Conservation (phyloP, 2,113 vertebrate genomes). For the Heterotis niloticus region DNA sequence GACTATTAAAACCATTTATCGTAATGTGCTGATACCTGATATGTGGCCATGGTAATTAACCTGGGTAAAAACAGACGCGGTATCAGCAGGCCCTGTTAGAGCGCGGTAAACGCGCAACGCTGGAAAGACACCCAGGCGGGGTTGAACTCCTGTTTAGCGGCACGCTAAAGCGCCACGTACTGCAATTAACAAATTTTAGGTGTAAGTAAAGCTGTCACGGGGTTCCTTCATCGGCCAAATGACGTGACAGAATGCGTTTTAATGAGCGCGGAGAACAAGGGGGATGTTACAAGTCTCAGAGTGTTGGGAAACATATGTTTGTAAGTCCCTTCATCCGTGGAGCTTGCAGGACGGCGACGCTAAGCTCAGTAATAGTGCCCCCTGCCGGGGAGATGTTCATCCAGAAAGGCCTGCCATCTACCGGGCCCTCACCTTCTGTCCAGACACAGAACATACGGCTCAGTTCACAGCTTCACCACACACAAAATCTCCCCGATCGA, state of each 20-base stretch:
- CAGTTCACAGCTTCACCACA: neutral
- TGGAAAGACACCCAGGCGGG: neutral
- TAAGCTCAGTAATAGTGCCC: neutral
- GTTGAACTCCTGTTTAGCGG: neutral
- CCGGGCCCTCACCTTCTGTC: neutral
- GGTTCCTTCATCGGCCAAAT: neutral
- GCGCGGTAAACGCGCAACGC: no score
- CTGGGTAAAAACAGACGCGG: neutral
- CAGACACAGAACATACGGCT: neutral
- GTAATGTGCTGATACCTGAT: neutral
- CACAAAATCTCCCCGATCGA: neutral
- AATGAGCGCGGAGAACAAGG: neutral
- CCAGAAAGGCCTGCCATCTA: neutral
- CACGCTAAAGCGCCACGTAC: neutral
- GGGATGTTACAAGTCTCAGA: neutral
- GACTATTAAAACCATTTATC: slow-evolving; percentile 6
- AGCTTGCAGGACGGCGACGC: neutral
- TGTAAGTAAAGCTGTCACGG: slow-evolving; percentile 20
- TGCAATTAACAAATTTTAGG: slow-evolving; percentile 9
- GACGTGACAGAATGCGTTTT: neutral
- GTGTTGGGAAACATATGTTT: neutral
- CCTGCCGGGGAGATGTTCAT: neutral
- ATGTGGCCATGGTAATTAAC: neutral
- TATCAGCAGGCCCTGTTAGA: no score
- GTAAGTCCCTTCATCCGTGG: neutral